phyloP scores from a whole-genome alignment of 2,797 vertebrate species.

The Harpagifer antarcticus region DNA sequence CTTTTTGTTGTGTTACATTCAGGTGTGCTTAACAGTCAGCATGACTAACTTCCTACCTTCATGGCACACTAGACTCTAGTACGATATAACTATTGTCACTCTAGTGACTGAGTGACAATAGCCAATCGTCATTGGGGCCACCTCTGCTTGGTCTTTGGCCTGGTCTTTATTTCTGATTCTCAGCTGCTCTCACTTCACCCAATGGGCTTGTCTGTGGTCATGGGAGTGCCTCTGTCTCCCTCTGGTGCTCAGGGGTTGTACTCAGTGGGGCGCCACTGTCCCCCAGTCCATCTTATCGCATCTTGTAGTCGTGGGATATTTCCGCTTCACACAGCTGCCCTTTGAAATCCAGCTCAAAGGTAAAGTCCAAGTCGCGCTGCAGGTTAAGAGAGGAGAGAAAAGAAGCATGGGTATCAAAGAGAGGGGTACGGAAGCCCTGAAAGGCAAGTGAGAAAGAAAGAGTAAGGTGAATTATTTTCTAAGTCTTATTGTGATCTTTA shows the following conservation, averaged over 20 bases:
- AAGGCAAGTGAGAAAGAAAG: too few relatives aligned
- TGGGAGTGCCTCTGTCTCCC: constrained; percentile 44
- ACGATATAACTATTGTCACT: not conserved
- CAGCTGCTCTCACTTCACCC: not conserved
- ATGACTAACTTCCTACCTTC: constrained; percentile 36
- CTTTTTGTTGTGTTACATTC: constrained; percentile 76
- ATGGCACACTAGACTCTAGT: not conserved
- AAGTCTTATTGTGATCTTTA: too few relatives aligned
- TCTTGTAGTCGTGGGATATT: constrained; percentile 97
- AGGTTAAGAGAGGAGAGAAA: constrained; percentile 5
- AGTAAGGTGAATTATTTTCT: too few relatives aligned
- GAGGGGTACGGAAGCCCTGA: too few relatives aligned
- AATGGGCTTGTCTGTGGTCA: constrained; percentile 21
- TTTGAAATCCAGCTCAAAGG: constrained; percentile 98
- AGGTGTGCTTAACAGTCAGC: constrained; percentile 74
- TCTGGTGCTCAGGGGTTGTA: constrained; percentile 29
- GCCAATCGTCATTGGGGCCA: constrained; percentile 19
- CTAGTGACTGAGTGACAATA: constrained; percentile 6
- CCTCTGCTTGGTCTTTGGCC: constrained; percentile 25
- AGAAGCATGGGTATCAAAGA: not conserved
- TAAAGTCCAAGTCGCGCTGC: constrained; percentile 98
- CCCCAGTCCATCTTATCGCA: constrained; percentile 87
- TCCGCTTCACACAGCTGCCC: constrained; percentile 97
- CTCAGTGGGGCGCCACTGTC: constrained; percentile 10
- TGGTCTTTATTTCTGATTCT: not conserved